A percentile compares a stretch with the other conserved stretches of the same genome.
These are phyloP conservation scores for Heliconius ethilla DNA, from an alignment of 2,888 invertebrate genomes.

Conservation along the genomic window DNA sequence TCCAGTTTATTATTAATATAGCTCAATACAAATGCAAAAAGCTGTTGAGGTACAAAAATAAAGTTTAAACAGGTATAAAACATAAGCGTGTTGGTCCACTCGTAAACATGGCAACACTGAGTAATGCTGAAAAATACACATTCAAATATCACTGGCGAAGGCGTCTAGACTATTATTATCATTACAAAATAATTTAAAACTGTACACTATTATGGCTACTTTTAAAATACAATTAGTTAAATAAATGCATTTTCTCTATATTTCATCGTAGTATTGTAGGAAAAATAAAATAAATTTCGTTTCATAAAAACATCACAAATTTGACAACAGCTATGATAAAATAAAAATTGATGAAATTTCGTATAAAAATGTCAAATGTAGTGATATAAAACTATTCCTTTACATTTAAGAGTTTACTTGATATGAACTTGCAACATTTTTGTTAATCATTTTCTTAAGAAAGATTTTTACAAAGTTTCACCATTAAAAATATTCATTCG, in stretches of 20 bases:
- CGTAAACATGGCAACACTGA: conserved; percentile 37
- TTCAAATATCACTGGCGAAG: conserved; percentile 22
- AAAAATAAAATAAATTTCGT: neutral
- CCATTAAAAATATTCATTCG: neutral
- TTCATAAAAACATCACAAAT: neutral
- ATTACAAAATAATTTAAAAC: conserved; percentile 12
- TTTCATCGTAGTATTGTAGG: conserved; percentile 5
- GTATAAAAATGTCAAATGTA: neutral
- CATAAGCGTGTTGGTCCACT: conserved; percentile 31
- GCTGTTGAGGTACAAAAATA: conserved; percentile 35
- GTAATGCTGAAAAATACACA: conserved; percentile 26
- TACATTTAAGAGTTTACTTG: neutral
- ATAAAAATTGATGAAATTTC: neutral
- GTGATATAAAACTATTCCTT: neutral
- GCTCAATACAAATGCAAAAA: conserved; percentile 23
- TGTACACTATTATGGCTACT: conserved; percentile 7
- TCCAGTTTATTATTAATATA: conserved; percentile 25
- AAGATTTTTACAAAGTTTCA: neutral
- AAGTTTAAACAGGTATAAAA: conserved; percentile 36
- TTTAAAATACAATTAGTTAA: conserved; percentile 11
- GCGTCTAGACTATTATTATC: conserved; percentile 19
- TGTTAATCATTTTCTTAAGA: neutral
- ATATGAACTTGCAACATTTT: conserved; percentile 2
- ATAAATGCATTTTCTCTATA: neutral
- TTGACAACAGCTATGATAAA: neutral